Base-by-base conservation (phyloP, 35 echinoderm and acorn worm species). In the Ophiothrix spiculata region DNA sequence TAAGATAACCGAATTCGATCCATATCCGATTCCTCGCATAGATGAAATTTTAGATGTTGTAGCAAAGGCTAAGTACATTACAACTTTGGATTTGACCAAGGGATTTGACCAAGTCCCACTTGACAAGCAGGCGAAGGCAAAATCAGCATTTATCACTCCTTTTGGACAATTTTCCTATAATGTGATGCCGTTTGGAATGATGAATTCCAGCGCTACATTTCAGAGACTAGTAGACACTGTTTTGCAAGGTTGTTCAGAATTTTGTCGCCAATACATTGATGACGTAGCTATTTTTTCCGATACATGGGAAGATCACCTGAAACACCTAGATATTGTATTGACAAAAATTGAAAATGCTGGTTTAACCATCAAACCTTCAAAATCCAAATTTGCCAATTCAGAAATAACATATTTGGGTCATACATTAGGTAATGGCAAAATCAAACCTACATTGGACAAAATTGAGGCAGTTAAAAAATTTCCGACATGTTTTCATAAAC, bases 181-280 rank as follows among this genome's bases (percentile, higher is more conserved):
- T 37, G 77, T 88, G 3, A 36, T 88, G 56, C 86, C 86, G 0
- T 88, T 88, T 64, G 77, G 86, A 16, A 92, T 92, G 90, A 29
- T 76, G 45, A 86, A 86, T 37, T 32, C 11, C 13, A 69, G 45
- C 23, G 40, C 84, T 21, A 92, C 77, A 14, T 83, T 85, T 56
- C 81, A 85, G 17, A 85, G 40, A 75, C 33, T 79, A 33, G 41
- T 91, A 32, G 77, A 93, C 75, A 33, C 75, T 28, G 88, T 94
- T 21, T 37, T 84, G 35, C 39, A 41, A 32, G 56, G 37, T 4
- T 39, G 46, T 25, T 25, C 19, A 74, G 56, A 42, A 15, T 83
- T 31, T 89, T 80, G 42, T 15, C 39, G 32, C 32, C 79, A 80
- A 64, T 90, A 90, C 54, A 90, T 90, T 39, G 81, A 90, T 85